These are phyloP conservation scores for Drosophila kohkoa DNA, from an alignment of 1,140 invertebrate genomes.

Conservation along the genomic window DNA sequence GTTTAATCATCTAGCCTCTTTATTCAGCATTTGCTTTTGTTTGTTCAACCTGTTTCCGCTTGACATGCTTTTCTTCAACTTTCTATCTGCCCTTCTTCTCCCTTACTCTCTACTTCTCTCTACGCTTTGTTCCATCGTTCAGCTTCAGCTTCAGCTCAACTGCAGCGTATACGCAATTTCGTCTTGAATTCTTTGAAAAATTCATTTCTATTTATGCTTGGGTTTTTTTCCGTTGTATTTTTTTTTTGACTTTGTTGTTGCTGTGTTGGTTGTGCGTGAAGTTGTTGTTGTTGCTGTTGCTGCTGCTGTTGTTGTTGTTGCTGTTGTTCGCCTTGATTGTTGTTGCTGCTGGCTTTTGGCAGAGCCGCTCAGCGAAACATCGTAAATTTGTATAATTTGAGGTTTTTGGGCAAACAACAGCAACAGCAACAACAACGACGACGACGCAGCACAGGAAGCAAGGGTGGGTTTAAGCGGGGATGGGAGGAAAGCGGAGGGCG, in stretches of 20 bases:
- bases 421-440: conserved; percentile 6
- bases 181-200: conserved; percentile 29
- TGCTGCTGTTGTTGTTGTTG: background rate
- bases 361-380: conserved; percentile 42
- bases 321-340: background rate
- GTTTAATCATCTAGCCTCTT: too few species aligned
- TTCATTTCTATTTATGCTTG: conserved; percentile 26
- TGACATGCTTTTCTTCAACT: background rate
- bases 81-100: background rate
- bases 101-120: background rate
- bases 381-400: conserved; percentile 60
- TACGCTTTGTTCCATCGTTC: background rate
- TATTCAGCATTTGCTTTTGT: too few species aligned
- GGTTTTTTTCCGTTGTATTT: conserved; percentile 25
- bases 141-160: background rate
- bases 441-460: conserved; percentile 6
- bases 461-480: background rate
- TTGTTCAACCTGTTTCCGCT: too few species aligned
- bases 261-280: conserved; percentile 9
- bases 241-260: conserved; percentile 30
- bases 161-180: conserved; percentile 33
- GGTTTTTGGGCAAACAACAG: conserved; percentile 40
- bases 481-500: too few species aligned
- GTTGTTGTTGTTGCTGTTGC: conserved; percentile 8
- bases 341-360: conserved; percentile 41